Evolutionary conservation across 2,888 invertebrate species (phyloP), one percentile per base, ranked within the genome.

Genomic region (Leptopilina myrica): DNA sequence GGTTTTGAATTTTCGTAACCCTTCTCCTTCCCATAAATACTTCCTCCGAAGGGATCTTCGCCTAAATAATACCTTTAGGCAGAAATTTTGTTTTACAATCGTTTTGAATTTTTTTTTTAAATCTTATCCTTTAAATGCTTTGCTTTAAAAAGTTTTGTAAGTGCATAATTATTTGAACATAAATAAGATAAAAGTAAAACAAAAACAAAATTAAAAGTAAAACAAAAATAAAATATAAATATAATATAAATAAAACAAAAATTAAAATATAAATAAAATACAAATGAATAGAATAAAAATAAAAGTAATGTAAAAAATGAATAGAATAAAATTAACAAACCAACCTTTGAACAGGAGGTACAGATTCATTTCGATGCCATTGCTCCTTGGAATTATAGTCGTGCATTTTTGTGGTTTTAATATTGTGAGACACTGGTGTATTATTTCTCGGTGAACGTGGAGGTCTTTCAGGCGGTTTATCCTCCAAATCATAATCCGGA

Each of bases 31-130:
- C 97, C 96, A 92, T 96, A 97, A 90, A 96, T 95, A 92, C 95
- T 96, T 40, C 95, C 95, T 79, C 95, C 96, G 91, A 96, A 97
- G 46, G 97, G 97, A 93, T 97, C 97, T 92, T 97, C 97, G 62
- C 97, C 97, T 85, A 97, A 93, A 92, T 97, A 97, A 92, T 97
- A 97, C 85, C 95, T 94, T 5, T 33, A 5, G 2, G 53, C 14
- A 56, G 9, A 53, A 33, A 12, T 56, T 56, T n/a, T 33, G 7
- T 20, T 14, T 11, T 26, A 26, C 26, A 9, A 15, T 20, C 0
- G 5, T 64, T 15, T 64, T 64, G 2, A 64, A n/a, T n/a, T n/a
- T n/a, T n/a, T n/a, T n/a, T n/a, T n/a, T n/a, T n/a, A n/a, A n/a
- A n/a, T n/a, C n/a, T n/a, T n/a, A n/a, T n/a, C n/a, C n/a, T n/a